Conservation (phyloP, 1,140 invertebrate species). For the Bombus superbus region DNA sequence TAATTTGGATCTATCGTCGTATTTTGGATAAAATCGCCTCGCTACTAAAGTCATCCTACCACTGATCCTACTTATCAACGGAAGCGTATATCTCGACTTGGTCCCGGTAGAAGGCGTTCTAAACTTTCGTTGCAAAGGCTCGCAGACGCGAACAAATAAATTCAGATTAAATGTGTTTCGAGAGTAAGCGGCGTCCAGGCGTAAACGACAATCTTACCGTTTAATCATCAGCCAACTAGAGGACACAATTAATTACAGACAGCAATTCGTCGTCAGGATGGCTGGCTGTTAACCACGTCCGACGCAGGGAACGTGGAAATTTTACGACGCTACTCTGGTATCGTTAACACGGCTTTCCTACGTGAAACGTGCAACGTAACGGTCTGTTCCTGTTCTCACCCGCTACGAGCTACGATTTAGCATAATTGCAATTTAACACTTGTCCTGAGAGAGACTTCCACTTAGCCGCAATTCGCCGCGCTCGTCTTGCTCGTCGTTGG, state of each 20-base stretch:
- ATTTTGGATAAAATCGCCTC: too few species aligned
- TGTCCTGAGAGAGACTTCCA: conserved; percentile 14
- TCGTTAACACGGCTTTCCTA: conserved; percentile 52
- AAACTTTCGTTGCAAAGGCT: not conserved
- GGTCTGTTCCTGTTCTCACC: conserved; percentile 24
- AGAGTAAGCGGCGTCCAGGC: too few species aligned
- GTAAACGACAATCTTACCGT: not conserved
- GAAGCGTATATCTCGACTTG: not conserved
- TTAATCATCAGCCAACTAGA: conserved; percentile 40
- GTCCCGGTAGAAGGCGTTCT: not conserved
- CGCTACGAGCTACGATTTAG: conserved; percentile 50
- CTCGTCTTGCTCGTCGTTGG: not conserved
- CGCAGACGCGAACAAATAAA: not conserved
- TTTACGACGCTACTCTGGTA: conserved; percentile 55
- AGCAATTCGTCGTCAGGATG: not conserved
- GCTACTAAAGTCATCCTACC: too few species aligned
- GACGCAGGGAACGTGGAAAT: conserved; percentile 29
- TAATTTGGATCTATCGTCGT: too few species aligned
- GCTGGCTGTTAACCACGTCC: conserved; percentile 16
- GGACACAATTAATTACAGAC: conserved; percentile 48
- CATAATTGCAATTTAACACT: conserved; percentile 67
- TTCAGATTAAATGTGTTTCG: not conserved
- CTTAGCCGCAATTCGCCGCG: conserved; percentile 30
- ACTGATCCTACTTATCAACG: rapidly evolving
- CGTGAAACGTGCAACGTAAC: conserved; percentile 20